A percentile compares a stretch with the other conserved stretches of the same genome.
Conservation (phyloP, 2,113 vertebrate species). For the Diadophis punctatus region DNA sequence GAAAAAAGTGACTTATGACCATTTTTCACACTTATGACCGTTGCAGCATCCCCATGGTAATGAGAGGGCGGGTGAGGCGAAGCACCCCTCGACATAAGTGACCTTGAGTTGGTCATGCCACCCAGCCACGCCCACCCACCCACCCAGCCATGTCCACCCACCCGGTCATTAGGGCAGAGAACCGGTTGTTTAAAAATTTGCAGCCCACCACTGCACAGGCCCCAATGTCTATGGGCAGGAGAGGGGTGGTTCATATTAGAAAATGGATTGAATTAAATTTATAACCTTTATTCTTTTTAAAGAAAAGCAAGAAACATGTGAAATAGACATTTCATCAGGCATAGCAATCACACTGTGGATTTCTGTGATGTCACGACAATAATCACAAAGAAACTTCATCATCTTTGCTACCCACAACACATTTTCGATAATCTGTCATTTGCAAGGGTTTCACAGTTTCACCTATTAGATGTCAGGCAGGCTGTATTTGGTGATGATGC, state of each 20-base stretch:
- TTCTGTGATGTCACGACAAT: not conserved
- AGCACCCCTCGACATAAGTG: too few species aligned
- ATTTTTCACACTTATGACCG: too few species aligned
- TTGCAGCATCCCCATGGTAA: too few species aligned
- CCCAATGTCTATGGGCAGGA: not conserved
- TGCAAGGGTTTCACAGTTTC: not conserved
- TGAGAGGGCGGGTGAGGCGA: too few species aligned
- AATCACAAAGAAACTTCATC: not conserved
- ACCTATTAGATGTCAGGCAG: not conserved
- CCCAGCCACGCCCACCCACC: too few species aligned
- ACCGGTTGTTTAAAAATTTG: too few species aligned
- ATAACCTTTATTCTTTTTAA: not conserved
- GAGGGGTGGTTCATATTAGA: not conserved
- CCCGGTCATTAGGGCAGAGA: too few species aligned
- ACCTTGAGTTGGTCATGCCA: too few species aligned
- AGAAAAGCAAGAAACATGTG: not conserved
- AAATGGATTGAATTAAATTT: not conserved
- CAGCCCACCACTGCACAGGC: not conserved
- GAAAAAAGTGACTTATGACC: too few species aligned
- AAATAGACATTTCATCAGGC: not conserved
- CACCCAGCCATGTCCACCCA: too few species aligned
- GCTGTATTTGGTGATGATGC: not conserved
- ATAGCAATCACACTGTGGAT: not conserved
- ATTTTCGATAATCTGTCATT: not conserved
- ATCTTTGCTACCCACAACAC: not conserved